Percentiles rank a stretch among this genome's conserved stretches.
phyloP scores from a whole-genome alignment of 1,140 invertebrate species.

The Uloborus diversus region DNA sequence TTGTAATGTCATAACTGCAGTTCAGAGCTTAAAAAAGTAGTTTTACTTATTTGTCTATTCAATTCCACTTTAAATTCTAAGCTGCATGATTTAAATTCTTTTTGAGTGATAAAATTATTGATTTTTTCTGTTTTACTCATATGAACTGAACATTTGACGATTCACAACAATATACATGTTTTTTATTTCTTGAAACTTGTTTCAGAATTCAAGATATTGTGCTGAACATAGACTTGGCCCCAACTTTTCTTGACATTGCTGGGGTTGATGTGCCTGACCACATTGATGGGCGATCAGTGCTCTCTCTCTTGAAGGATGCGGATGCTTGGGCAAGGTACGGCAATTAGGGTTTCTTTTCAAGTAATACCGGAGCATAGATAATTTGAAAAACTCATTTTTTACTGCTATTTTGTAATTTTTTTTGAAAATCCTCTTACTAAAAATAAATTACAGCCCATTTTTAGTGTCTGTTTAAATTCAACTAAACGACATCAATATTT shows the following conservation, averaged over 20 bases:
- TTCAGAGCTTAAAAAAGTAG: too few relatives aligned
- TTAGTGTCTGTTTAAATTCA: too few relatives aligned
- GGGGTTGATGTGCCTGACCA: conserved; percentile 84
- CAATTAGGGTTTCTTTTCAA: neutral
- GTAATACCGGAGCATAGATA: neutral
- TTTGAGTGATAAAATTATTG: neutral
- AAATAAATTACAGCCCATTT: too few relatives aligned
- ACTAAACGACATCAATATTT: too few relatives aligned
- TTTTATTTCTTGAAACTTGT: conserved; percentile 59
- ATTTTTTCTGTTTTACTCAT: neutral
- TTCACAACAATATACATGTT: neutral
- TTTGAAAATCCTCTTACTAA: too few relatives aligned
- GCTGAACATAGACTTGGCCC: conserved; percentile 94
- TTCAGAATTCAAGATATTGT: conserved; percentile 88
- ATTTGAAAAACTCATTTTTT: too few relatives aligned
- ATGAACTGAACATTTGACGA: neutral
- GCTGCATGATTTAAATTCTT: too few relatives aligned
- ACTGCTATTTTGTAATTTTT: too few relatives aligned
- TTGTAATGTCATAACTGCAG: too few relatives aligned
- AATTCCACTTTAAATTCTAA: too few relatives aligned
- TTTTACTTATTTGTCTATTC: too few relatives aligned
- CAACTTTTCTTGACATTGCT: conserved; percentile 95
- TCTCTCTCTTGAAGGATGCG: conserved; percentile 70
- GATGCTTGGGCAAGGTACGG: conserved; percentile 50
- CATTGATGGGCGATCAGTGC: conserved; percentile 93